phyloP scores from a whole-genome alignment of 2,797 vertebrate species.

The Sciurus vulgaris region DNA sequence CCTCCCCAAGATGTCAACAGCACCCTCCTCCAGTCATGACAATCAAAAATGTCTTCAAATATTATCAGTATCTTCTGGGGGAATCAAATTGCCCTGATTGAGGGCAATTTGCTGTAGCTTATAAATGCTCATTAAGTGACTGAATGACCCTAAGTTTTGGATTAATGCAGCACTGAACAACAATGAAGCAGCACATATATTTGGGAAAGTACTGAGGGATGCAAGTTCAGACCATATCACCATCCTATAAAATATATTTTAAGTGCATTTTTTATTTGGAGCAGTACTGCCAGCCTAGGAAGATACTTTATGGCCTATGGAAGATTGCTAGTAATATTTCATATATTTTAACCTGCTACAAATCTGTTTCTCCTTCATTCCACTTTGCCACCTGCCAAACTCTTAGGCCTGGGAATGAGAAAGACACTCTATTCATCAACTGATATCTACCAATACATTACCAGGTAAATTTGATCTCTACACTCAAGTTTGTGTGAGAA shows the following conservation, averaged over 20 bases:
- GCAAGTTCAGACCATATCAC: background rate
- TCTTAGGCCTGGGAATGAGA: background rate
- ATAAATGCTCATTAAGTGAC: background rate
- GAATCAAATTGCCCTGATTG: background rate
- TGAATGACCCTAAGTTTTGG: background rate
- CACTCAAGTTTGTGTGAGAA: constrained; percentile 6
- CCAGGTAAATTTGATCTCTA: background rate
- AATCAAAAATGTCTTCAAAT: background rate
- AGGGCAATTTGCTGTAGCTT: background rate
- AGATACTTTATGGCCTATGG: background rate
- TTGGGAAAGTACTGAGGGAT: background rate
- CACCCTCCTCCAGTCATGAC: background rate
- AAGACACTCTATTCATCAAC: background rate
- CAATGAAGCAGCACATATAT: background rate
- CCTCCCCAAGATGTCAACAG: background rate
- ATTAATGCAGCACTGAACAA: background rate
- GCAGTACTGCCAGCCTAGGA: background rate
- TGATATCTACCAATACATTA: background rate
- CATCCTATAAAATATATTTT: background rate
- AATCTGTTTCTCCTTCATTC: background rate
- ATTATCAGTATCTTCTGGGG: background rate
- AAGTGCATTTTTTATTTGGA: background rate
- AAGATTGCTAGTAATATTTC: background rate
- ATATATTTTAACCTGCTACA: background rate
- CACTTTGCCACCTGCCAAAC: background rate